Conservation (phyloP, 2,797 vertebrate species). For the Amphiprion clarkii region DNA sequence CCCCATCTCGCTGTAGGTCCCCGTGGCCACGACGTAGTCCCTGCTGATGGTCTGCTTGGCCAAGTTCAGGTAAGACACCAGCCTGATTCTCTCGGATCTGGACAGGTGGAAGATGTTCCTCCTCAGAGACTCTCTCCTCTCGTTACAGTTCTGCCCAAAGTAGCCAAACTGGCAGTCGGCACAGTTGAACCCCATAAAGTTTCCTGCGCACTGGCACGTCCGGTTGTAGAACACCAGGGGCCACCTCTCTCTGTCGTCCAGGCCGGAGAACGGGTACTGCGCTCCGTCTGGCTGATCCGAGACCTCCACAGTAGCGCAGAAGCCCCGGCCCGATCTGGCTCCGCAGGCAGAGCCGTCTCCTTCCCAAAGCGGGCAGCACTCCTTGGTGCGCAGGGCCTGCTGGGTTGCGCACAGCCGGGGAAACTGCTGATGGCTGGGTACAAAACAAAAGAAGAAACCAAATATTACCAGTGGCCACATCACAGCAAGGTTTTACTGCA, state of each 20-base stretch:
- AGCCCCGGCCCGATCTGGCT: slow-evolving; percentile 88
- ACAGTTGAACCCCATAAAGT: slow-evolving; percentile 94
- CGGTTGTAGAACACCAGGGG: slow-evolving; percentile 93
- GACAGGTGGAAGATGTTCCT: slow-evolving; percentile 91
- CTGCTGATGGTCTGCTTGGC: slow-evolving; percentile 89
- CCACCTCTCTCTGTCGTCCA: slow-evolving; percentile 95
- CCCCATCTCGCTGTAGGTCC: slow-evolving; percentile 90
- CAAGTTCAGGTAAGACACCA: slow-evolving; percentile 93
- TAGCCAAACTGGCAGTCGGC: slow-evolving; percentile 92
- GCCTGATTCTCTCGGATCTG: slow-evolving; percentile 84
- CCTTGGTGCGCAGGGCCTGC: slow-evolving; percentile 83
- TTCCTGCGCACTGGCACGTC: slow-evolving; percentile 89
- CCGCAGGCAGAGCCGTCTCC: slow-evolving; percentile 92
- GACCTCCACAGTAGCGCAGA: slow-evolving; percentile 86
- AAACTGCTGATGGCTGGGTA: slow-evolving; percentile 83
- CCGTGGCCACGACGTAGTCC: slow-evolving; percentile 90
- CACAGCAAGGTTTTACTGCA: not conserved
- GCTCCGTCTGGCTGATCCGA: slow-evolving; percentile 86
- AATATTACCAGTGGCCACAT: slow-evolving; percentile 69
- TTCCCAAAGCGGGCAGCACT: slow-evolving; percentile 92
- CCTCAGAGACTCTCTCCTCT: slow-evolving; percentile 85
- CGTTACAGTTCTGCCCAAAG: slow-evolving; percentile 85
- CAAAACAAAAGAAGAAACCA: slow-evolving; percentile 68
- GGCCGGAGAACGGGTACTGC: slow-evolving; percentile 91
- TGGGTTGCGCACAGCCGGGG: slow-evolving; percentile 88